Percentiles rank a stretch among this genome's conserved stretches.
Evolutionary conservation across 64 coral and sea anemone genomes (phyloP).

Genomic region (Hydrozoanthus tunicans): DNA sequence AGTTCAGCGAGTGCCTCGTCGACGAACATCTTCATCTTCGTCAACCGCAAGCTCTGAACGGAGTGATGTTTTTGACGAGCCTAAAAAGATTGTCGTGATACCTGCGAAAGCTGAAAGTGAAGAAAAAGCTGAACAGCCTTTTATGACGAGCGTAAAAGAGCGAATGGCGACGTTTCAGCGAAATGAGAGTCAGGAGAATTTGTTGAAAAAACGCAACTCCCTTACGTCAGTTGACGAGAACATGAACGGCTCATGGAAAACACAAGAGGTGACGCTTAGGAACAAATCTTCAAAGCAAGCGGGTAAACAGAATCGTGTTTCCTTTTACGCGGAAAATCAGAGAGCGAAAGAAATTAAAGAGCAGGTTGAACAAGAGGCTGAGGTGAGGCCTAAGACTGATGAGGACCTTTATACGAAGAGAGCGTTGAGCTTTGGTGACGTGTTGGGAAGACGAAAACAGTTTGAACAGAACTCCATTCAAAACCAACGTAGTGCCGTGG

Average conservation of each 20-base stretch:
- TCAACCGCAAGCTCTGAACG: conserved; percentile 49
- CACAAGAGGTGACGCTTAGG: conserved; percentile 41
- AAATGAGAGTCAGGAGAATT: not conserved
- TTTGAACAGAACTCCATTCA: conserved; percentile 21
- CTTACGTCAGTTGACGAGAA: conserved; percentile 1
- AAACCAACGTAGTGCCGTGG: not conserved
- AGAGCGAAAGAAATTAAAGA: conserved; percentile 25
- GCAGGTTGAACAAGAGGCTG: conserved; percentile 8
- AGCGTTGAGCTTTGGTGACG: conserved; percentile 27
- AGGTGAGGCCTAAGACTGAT: conserved; percentile 6
- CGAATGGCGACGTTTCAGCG: conserved; percentile 28
- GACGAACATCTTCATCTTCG: conserved; percentile 6
- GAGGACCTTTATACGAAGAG: conserved; percentile 37
- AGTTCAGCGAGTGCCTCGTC: not conserved
- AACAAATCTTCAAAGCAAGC: not conserved
- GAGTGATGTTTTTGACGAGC: conserved; percentile 8
- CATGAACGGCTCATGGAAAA: not conserved
- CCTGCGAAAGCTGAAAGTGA: not conserved
- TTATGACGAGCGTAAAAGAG: conserved; percentile 35
- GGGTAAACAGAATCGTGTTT: conserved; percentile 10
- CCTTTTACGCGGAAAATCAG: conserved; percentile 48
- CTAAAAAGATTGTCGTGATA: conserved; percentile 17
- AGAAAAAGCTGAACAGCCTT: not conserved
- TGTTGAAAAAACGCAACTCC: not conserved
- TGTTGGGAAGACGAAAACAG: conserved; percentile 30